Conservation (phyloP, 1,140 invertebrate genomes). For the Trichomalopsis sarcophagae region DNA sequence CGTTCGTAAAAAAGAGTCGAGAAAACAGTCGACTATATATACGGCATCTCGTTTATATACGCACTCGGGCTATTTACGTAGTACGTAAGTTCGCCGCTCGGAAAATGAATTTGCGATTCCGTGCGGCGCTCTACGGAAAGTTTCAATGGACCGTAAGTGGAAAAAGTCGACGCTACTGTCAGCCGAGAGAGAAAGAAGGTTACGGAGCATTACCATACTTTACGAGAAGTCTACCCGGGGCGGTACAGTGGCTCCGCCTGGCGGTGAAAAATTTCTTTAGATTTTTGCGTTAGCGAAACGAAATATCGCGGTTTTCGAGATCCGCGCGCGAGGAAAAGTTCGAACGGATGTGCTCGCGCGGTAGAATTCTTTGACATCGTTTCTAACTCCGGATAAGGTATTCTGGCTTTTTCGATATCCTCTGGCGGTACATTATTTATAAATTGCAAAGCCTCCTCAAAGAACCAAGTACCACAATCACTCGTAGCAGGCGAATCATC, state of each 20-base stretch:
- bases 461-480: background rate
- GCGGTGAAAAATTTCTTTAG: background rate
- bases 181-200: background rate
- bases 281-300: background rate
- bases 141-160: slow-evolving; percentile 19
- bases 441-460: background rate
- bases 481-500: no score
- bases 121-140: background rate
- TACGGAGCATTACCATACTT: slow-evolving; percentile 25
- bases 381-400: background rate
- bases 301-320: slow-evolving; percentile 4
- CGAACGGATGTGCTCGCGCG: background rate
- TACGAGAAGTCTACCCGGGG: background rate
- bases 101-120: background rate
- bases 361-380: background rate
- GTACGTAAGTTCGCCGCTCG: background rate
- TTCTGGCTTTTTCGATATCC: background rate
- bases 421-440: no score
- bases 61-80: background rate
- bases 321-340: background rate
- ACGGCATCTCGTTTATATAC: no score
- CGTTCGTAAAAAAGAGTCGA: background rate
- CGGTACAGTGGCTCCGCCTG: background rate
- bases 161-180: slow-evolving; percentile 14
- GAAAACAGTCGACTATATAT: background rate